Conservation (phyloP, 1,140 invertebrate genomes). For the Drosophila sturtevanti region DNA sequence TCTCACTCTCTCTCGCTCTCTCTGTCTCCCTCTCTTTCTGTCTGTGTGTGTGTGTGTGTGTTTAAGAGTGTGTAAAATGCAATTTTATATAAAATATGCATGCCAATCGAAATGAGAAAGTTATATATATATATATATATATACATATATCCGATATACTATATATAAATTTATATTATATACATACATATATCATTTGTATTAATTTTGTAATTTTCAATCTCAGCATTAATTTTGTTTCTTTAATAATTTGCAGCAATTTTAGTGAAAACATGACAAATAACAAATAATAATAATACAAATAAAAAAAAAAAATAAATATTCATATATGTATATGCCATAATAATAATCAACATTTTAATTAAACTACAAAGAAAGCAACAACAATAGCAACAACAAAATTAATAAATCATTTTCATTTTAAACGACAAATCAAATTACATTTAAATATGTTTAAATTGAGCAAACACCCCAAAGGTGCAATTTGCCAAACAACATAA, state of each 20-base stretch:
- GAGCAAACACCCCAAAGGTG: slow-evolving; percentile 34
- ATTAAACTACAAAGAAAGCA: slow-evolving; percentile 67
- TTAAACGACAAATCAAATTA: slow-evolving; percentile 66
- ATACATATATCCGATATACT: slow-evolving; percentile 6
- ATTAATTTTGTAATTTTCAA: slow-evolving; percentile 28
- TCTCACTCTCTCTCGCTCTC: neutral
- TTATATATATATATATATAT: neutral
- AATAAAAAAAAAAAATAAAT: neutral
- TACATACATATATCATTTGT: neutral
- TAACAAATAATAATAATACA: slow-evolving; percentile 33
- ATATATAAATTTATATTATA: neutral
- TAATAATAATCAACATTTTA: slow-evolving; percentile 69
- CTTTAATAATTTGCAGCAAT: slow-evolving; percentile 39
- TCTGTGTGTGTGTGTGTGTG: neutral
- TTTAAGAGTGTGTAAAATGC: slow-evolving; percentile 23
- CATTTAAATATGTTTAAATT: slow-evolving; percentile 61
- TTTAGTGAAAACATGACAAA: slow-evolving; percentile 39
- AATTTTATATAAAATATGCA: slow-evolving; percentile 31
- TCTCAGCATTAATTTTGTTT: slow-evolving; percentile 32
- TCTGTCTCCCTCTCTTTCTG: neutral
- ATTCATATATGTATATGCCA: no score
- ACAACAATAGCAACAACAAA: slow-evolving; percentile 17
- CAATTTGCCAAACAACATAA: slow-evolving; percentile 13
- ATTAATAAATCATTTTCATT: slow-evolving; percentile 66
- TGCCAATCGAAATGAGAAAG: slow-evolving; percentile 37